Conservation (phyloP, 2,113 vertebrate genomes). For the Cinclus cinclus region DNA sequence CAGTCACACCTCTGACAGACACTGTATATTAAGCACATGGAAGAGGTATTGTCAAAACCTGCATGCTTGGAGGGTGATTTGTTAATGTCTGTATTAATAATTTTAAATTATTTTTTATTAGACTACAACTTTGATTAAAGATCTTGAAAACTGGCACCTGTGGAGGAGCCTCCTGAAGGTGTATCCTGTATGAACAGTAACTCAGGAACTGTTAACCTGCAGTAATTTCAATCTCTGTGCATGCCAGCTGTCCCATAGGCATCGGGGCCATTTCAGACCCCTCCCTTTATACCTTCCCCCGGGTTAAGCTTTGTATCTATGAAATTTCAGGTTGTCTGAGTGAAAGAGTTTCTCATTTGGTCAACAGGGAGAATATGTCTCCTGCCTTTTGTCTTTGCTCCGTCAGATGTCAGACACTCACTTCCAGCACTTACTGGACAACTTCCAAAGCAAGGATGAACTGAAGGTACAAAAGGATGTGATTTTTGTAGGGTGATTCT, state of each 20-base stretch:
- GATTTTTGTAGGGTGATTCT: background rate
- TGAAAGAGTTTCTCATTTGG: constrained; percentile 58
- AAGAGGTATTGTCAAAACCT: background rate
- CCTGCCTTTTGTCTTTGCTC: constrained; percentile 95
- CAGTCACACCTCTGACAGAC: background rate
- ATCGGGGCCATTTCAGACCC: constrained; percentile 77
- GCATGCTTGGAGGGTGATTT: background rate
- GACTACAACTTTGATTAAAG: background rate
- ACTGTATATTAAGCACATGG: background rate
- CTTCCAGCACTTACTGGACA: constrained; percentile 93
- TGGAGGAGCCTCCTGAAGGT: background rate
- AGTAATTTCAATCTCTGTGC: constrained; percentile 32
- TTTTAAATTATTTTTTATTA: background rate
- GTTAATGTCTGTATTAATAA: background rate
- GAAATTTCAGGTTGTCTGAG: background rate
- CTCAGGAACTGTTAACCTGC: background rate
- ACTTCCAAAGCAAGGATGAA: constrained; percentile 98
- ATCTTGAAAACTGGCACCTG: background rate
- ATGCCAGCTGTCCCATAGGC: constrained; percentile 64
- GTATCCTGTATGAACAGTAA: background rate
- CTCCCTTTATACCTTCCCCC: constrained; percentile 65
- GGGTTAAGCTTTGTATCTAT: constrained; percentile 1
- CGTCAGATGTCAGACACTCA: constrained; percentile 97
- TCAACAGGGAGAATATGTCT: constrained; percentile 95
- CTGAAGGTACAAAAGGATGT: constrained; percentile 83